Conservation (phyloP, 1,140 invertebrate species). For the Latrodectus geometricus region DNA sequence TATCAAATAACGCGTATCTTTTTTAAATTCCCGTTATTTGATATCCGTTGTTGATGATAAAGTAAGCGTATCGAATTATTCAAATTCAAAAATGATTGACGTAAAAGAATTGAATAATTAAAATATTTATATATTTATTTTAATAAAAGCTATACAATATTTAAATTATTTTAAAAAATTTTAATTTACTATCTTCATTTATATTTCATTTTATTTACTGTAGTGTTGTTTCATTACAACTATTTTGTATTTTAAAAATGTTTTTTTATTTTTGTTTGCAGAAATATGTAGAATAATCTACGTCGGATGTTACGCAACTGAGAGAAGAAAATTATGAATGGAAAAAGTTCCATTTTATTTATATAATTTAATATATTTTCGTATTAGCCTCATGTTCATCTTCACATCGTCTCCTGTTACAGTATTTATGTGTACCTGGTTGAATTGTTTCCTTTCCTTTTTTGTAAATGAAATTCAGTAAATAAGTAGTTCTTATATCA, state of each 20-base stretch:
- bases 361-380: slow-evolving; percentile 8
- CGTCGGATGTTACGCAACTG: slow-evolving; percentile 30
- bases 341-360: slow-evolving; percentile 12
- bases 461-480: too few species aligned
- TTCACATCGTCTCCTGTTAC: neutral
- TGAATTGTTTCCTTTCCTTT: too few species aligned
- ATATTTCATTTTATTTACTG: neutral
- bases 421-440: slow-evolving; percentile 25
- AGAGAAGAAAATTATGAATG: slow-evolving; percentile 9
- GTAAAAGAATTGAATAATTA: too few species aligned
- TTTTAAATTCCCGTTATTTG: too few species aligned
- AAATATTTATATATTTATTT: too few species aligned
- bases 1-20: too few species aligned
- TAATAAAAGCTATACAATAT: too few species aligned
- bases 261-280: neutral
- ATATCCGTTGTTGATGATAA: too few species aligned
- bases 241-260: neutral
- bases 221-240: neutral
- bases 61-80: too few species aligned
- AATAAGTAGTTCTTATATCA: too few species aligned
- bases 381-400: neutral
- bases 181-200: neutral
- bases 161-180: too few species aligned
- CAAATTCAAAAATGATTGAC: too few species aligned
- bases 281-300: slow-evolving; percentile 26